phyloP scores from a whole-genome alignment of 2,113 vertebrate species.

The Daboia siamensis region DNA sequence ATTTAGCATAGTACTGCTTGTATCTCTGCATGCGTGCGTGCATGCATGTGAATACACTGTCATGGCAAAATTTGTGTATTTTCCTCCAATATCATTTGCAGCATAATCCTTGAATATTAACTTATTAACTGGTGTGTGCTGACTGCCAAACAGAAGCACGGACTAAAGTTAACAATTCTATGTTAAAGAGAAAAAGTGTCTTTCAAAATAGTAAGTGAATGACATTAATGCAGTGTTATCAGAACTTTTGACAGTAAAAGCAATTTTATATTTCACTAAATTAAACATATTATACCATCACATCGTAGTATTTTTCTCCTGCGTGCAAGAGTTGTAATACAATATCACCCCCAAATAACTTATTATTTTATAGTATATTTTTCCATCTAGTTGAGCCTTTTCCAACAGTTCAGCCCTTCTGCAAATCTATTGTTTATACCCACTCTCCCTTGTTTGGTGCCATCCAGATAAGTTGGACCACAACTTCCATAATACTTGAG shows the following conservation, averaged over 20 bases:
- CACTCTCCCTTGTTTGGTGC: neutral
- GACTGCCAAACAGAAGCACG: neutral
- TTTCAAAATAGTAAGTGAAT: neutral
- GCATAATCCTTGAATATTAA: neutral
- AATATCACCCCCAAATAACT: neutral
- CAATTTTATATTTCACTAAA: neutral
- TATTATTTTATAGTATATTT: neutral
- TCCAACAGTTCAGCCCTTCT: neutral
- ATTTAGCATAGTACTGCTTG: neutral
- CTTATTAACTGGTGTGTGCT: neutral
- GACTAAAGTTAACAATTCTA: neutral
- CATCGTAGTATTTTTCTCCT: neutral
- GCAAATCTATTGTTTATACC: neutral
- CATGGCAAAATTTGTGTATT: neutral
- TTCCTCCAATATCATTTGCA: neutral
- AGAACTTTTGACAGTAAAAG: neutral
- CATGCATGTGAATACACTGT: neutral
- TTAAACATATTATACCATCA: neutral
- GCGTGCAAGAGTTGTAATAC: neutral
- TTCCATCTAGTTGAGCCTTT: neutral
- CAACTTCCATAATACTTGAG: neutral
- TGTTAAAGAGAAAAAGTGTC: neutral
- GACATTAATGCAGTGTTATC: neutral
- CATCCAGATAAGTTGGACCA: neutral
- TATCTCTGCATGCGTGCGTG: neutral